phyloP scores from a whole-genome alignment of 53 echinoderm and acorn worm species.

The Paracentrotus lividus region DNA sequence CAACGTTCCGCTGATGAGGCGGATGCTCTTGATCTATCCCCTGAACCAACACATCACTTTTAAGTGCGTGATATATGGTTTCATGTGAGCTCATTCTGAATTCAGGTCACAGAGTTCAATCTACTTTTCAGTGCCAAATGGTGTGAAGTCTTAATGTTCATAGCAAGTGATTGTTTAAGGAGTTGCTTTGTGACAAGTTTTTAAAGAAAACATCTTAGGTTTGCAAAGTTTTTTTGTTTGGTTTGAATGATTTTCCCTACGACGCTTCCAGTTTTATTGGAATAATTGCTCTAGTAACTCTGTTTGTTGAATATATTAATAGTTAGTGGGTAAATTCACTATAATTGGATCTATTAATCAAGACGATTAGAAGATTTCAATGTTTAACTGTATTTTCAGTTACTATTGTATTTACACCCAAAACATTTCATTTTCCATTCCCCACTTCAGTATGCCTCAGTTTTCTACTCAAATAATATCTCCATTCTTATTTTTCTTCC shows the following conservation, averaged over 20 bases:
- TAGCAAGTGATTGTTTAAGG: slow-evolving; percentile 5
- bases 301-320: neutral
- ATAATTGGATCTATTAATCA: neutral
- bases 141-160: neutral
- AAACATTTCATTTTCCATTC: neutral
- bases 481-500: neutral
- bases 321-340: neutral
- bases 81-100: no score
- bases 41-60: no score
- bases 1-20: no score
- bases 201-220: neutral
- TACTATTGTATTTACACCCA: neutral
- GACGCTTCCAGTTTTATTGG: slow-evolving; percentile 1
- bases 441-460: neutral
- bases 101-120: neutral
- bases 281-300: neutral
- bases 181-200: slow-evolving; percentile 22
- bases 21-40: no score
- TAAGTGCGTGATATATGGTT: no score
- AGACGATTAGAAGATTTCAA: neutral
- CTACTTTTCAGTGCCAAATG: slow-evolving; percentile 5
- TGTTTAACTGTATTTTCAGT: neutral
- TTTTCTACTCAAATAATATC: no score
- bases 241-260: neutral
- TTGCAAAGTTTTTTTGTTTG: neutral